Evolutionary conservation across 2,113 vertebrate species (phyloP).

Genomic region (Ameiurus melas): DNA sequence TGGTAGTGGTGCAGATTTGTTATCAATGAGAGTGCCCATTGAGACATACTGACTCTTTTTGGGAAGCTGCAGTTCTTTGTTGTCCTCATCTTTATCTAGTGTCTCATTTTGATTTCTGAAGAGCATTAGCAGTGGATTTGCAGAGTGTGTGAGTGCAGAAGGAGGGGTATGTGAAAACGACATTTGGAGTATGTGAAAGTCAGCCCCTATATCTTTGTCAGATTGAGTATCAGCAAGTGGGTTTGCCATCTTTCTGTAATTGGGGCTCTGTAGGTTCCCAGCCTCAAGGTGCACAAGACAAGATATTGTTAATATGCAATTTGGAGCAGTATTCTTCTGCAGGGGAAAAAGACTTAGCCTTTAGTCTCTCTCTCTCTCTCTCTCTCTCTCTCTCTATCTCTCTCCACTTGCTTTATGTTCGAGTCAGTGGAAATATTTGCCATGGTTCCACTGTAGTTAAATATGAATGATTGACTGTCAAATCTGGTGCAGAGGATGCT

Average conservation of each 20-base stretch:
- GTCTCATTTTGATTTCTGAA: constrained; percentile 15
- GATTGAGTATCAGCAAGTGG: constrained; percentile 19
- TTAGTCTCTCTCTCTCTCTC: constrained; percentile 44
- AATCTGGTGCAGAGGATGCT: constrained; percentile 72
- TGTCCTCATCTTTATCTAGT: constrained; percentile 6
- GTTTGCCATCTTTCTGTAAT: constrained; percentile 45
- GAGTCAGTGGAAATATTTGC: constrained; percentile 72
- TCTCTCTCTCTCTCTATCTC: background rate
- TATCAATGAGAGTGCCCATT: background rate
- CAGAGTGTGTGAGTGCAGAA: constrained; percentile 8
- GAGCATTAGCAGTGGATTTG: constrained; percentile 13
- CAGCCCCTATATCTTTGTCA: constrained; percentile 18
- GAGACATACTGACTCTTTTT: background rate
- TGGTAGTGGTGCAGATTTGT: background rate
- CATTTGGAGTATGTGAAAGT: background rate
- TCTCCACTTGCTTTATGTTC: constrained; percentile 50
- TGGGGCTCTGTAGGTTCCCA: constrained; percentile 53
- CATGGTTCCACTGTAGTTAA: constrained; percentile 73
- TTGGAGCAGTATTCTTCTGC: constrained; percentile 64
- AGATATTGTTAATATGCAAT: constrained; percentile 68
- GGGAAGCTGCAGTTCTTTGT: constrained; percentile 1
- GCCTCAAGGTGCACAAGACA: constrained; percentile 53
- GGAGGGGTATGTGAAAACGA: background rate
- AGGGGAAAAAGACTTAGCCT: constrained; percentile 64
- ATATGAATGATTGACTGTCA: constrained; percentile 81